Percentiles rank a stretch among this genome's conserved stretches.
Evolutionary conservation across 1,140 invertebrate species (phyloP).

Genomic region (Papilio dardanus): DNA sequence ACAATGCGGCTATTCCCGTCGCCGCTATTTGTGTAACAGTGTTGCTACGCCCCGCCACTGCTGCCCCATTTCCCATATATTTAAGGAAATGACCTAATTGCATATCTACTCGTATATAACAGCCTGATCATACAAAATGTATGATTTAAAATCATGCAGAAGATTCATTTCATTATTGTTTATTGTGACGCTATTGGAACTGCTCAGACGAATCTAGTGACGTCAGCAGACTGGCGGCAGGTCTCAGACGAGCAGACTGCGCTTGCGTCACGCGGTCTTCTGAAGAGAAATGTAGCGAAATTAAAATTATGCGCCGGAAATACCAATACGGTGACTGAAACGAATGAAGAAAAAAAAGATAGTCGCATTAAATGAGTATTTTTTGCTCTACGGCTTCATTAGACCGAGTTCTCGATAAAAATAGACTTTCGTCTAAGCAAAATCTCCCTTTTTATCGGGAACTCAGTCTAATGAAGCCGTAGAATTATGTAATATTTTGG

Average conservation of each 20-base stretch:
- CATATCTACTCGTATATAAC: too few relatives aligned
- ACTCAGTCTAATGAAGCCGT: too few relatives aligned
- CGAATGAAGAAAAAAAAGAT: not conserved
- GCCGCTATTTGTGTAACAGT: too few relatives aligned
- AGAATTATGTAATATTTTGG: too few relatives aligned
- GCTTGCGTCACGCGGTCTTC: slow-evolving; percentile 7
- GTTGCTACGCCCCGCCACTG: slow-evolving; percentile 10
- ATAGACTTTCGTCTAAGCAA: too few relatives aligned
- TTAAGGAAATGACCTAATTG: not conserved
- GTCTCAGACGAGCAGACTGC: slow-evolving; percentile 6
- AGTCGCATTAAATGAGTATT: not conserved
- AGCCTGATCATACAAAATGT: too few relatives aligned
- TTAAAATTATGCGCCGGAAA: not conserved
- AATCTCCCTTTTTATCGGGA: too few relatives aligned
- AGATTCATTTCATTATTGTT: not conserved
- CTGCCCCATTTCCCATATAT: not conserved
- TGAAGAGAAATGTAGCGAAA: slow-evolving; percentile 5
- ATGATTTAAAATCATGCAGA: too few relatives aligned
- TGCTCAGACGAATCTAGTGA: not conserved
- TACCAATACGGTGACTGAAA: not conserved
- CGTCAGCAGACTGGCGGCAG: not conserved
- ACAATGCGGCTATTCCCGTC: slow-evolving; percentile 1
- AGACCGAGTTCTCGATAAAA: too few relatives aligned
- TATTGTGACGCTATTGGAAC: not conserved
- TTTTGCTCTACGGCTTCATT: too few relatives aligned